Evolutionary conservation across 2,113 vertebrate genomes (phyloP).

Genomic region (Scatophagus argus): DNA sequence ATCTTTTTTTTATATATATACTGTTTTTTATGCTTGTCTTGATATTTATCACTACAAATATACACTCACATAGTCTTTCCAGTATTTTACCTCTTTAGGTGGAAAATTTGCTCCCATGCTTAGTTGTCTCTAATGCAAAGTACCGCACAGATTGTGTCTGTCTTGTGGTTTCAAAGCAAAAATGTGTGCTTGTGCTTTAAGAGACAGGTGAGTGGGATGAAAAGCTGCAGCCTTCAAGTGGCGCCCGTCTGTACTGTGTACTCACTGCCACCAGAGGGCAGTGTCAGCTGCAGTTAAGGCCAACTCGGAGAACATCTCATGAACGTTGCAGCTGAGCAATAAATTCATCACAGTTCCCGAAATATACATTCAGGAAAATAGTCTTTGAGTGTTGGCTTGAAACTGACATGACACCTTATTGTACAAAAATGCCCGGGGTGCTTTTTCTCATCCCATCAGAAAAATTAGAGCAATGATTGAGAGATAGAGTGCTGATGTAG

Average conservation of each 20-base stretch:
- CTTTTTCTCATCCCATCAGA: not conserved
- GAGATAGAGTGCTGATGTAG: not conserved
- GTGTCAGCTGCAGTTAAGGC: not conserved
- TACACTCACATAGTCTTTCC: not conserved
- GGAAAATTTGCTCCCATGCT: not conserved
- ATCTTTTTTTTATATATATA: not conserved
- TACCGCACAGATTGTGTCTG: not conserved
- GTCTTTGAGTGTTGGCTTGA: not conserved
- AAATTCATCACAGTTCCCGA: not conserved
- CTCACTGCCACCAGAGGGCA: conserved; percentile 37
- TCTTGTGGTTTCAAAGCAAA: not conserved
- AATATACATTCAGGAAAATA: not conserved
- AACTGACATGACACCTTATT: not conserved
- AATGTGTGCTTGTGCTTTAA: not conserved
- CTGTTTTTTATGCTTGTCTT: not conserved
- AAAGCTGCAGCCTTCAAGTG: not conserved
- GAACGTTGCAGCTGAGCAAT: not conserved
- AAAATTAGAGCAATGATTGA: not conserved
- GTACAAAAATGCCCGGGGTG: not conserved
- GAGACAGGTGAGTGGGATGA: not conserved
- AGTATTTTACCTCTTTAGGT: not conserved
- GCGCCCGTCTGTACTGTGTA: not conserved
- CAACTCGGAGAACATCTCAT: rapidly evolving
- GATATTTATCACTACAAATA: not conserved
- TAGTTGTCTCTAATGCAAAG: not conserved